phyloP scores from a whole-genome alignment of 2,113 vertebrate genomes.

The Lepisosteus oculatus region DNA sequence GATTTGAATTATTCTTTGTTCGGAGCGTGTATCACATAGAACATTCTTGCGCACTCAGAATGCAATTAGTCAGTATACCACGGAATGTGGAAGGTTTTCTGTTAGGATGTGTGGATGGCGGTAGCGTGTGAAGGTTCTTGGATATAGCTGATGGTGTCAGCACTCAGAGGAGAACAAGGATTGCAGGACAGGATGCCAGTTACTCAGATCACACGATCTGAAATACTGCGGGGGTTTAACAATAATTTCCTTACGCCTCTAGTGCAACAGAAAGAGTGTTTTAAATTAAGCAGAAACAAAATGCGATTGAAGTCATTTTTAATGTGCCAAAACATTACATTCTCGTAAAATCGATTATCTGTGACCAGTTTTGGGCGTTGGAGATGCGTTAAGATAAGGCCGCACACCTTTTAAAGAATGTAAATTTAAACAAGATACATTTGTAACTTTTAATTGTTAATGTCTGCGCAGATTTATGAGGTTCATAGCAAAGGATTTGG shows the following conservation, averaged over 20 bases:
- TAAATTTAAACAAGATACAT: slow-evolving; percentile 27
- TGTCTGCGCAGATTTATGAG: too few species aligned
- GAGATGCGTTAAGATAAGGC: slow-evolving; percentile 9
- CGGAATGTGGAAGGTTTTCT: background rate
- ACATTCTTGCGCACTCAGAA: too few species aligned
- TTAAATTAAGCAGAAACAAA: slow-evolving; percentile 16
- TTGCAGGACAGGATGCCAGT: slow-evolving; percentile 3
- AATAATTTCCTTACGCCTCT: slow-evolving; percentile 3
- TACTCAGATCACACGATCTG: slow-evolving; percentile 3
- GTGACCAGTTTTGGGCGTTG: slow-evolving; percentile 4
- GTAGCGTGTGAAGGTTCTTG: slow-evolving; percentile 2
- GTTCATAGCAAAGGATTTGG: too few species aligned
- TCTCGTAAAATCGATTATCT: slow-evolving; percentile 34
- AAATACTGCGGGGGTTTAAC: slow-evolving; percentile 16
- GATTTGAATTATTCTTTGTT: too few species aligned
- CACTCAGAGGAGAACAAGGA: background rate
- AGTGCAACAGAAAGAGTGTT: slow-evolving; percentile 20
- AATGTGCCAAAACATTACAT: slow-evolving; percentile 25
- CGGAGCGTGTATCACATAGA: too few species aligned
- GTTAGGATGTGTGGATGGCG: background rate
- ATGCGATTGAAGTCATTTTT: slow-evolving; percentile 20
- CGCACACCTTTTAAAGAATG: slow-evolving; percentile 5
- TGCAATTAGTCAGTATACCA: too few species aligned
- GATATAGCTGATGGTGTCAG: background rate
- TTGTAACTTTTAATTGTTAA: too few species aligned